These are phyloP conservation scores for Stichopus chloronotus DNA, from an alignment of 35 echinoderm and acorn worm species.

Conservation along the genomic window DNA sequence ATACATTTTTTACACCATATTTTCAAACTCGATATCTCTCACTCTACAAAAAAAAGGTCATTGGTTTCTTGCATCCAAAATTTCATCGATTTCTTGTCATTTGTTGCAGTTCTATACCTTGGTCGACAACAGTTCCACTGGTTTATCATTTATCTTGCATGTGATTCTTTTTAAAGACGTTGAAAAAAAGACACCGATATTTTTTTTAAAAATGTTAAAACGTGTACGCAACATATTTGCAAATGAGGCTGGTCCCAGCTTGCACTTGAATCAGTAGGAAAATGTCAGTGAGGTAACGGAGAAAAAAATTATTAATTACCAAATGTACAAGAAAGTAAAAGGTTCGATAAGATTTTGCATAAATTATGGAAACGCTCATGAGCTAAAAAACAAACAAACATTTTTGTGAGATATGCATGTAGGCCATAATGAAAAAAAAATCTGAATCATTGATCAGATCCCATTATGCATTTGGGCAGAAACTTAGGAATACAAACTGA, in stretches of 20 bases:
- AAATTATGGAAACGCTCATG: not conserved
- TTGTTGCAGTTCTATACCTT: not conserved
- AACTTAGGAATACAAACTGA: not conserved
- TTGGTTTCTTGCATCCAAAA: slow-evolving; percentile 27
- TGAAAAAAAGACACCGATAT: no score
- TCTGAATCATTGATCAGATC: not conserved
- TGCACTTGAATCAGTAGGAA: not conserved
- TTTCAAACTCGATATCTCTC: slow-evolving; percentile 22
- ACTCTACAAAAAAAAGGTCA: not conserved
- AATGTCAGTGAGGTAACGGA: not conserved
- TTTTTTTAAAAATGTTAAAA: not conserved
- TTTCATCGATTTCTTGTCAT: not conserved
- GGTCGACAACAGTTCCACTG: no score
- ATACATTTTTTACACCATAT: slow-evolving; percentile 40
- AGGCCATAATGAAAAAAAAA: not conserved
- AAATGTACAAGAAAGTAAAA: not conserved
- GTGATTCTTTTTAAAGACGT: no score
- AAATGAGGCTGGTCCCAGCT: not conserved
- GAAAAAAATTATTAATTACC: not conserved
- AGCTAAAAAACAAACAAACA: not conserved
- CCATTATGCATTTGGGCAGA: not conserved
- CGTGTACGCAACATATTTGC: not conserved
- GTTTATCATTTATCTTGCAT: no score
- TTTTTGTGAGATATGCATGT: no score
- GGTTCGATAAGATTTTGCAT: not conserved